Percentiles rank a stretch among this genome's conserved stretches.
phyloP scores from a whole-genome alignment of 2,797 vertebrate genomes.

The Acrossocheilus fasciatus region DNA sequence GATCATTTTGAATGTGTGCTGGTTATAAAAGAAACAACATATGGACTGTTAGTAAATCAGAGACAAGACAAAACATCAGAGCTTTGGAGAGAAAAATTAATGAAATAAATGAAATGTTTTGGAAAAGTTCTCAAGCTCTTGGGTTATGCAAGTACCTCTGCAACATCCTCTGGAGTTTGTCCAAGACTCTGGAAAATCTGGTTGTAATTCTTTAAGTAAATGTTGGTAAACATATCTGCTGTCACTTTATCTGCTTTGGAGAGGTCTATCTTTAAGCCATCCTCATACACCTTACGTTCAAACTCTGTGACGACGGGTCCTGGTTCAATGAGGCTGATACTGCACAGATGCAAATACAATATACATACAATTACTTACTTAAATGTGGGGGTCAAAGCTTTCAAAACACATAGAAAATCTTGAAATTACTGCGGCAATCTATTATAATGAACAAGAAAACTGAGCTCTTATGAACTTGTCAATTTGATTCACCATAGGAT shows the following conservation, averaged over 20 bases:
- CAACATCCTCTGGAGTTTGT: constrained; percentile 85
- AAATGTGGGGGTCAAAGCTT: not conserved
- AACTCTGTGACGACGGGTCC: constrained; percentile 89
- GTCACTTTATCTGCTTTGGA: constrained; percentile 85
- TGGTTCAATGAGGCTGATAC: constrained; percentile 87
- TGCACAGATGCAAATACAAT: constrained; percentile 54
- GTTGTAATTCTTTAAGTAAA: constrained; percentile 88
- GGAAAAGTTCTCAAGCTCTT: not conserved
- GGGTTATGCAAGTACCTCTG: constrained; percentile 76
- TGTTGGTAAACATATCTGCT: constrained; percentile 86
- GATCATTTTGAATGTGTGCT: constrained; percentile 88
- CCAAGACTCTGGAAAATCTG: constrained; percentile 86
- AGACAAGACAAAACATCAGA: not conserved
- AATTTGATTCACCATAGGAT: not conserved
- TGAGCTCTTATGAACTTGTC: not conserved
- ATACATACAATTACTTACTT: not conserved
- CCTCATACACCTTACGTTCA: constrained; percentile 86
- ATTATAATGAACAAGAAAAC: not conserved
- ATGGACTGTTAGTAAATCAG: not conserved
- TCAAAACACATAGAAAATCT: not conserved
- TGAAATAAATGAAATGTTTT: not conserved
- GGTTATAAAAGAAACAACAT: constrained; percentile 47
- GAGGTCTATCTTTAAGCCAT: constrained; percentile 85
- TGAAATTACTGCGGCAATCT: not conserved
- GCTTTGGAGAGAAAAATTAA: not conserved